These are phyloP conservation scores for Oedothorax gibbosus DNA, from an alignment of 1,140 invertebrate genomes.

Conservation along the genomic window DNA sequence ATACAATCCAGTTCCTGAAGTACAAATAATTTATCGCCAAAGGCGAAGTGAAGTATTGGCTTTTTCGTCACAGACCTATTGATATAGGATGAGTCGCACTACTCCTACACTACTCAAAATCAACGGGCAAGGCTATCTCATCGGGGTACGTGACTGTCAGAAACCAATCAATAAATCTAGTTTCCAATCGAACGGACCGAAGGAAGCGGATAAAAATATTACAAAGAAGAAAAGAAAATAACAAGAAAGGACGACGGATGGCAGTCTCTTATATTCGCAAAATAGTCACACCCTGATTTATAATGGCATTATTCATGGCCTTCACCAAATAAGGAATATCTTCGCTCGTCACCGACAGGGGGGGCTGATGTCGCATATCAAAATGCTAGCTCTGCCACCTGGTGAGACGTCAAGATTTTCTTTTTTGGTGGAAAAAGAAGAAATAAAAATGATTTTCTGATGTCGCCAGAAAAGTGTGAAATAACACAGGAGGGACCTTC, in stretches of 20 bases:
- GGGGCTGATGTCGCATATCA: slow-evolving; percentile 19
- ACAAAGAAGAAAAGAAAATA: slow-evolving; percentile 35
- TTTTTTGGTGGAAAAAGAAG: not conserved
- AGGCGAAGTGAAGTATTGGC: not conserved
- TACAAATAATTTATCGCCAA: not conserved
- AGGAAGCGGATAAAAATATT: slow-evolving; percentile 43
- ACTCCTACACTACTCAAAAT: slow-evolving; percentile 27
- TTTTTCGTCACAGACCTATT: too few relatives aligned
- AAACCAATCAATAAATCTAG: slow-evolving; percentile 49
- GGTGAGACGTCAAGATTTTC: not conserved
- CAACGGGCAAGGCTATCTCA: slow-evolving; percentile 28
- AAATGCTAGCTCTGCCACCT: not conserved
- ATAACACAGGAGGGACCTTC: slow-evolving; percentile 25
- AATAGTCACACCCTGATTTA: slow-evolving; percentile 52
- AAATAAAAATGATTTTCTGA: slow-evolving; percentile 17
- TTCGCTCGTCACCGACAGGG: slow-evolving; percentile 11
- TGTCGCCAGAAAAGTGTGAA: slow-evolving; percentile 42
- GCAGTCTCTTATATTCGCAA: slow-evolving; percentile 14
- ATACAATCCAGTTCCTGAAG: too few relatives aligned
- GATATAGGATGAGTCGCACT: too few relatives aligned
- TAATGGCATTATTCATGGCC: slow-evolving; percentile 50
- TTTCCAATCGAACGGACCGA: slow-evolving; percentile 32
- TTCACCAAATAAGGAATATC: slow-evolving; percentile 32
- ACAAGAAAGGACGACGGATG: slow-evolving; percentile 6
- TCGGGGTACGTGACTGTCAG: slow-evolving; percentile 29